phyloP scores from a whole-genome alignment of 2,797 vertebrate genomes.

The Mormyrops boulengeri region DNA sequence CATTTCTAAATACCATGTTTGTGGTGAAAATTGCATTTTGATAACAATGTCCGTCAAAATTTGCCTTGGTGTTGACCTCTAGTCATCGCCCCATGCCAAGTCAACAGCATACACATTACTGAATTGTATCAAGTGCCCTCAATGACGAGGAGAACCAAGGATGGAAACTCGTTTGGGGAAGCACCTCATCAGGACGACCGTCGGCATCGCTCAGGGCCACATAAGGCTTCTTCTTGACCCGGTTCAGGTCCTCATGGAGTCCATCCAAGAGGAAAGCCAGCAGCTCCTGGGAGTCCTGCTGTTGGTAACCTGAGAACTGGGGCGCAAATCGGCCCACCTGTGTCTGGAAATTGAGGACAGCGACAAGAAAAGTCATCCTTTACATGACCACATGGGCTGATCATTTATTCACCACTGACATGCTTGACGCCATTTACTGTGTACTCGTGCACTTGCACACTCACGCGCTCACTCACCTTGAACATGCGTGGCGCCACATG shows the following conservation, averaged over 20 bases:
- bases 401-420: background rate
- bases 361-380: background rate
- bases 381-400: background rate
- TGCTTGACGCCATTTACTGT: background rate
- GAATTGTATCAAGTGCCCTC: background rate
- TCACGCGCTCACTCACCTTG: slow-evolving; percentile 65
- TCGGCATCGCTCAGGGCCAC: slow-evolving; percentile 85
- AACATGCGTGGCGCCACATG: slow-evolving; percentile 88
- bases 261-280: slow-evolving; percentile 91
- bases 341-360: slow-evolving; percentile 60
- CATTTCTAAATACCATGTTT: background rate
- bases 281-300: slow-evolving; percentile 95
- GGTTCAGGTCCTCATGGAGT: slow-evolving; percentile 90
- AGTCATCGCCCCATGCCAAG: background rate
- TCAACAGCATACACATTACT: background rate
- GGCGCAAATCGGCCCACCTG: slow-evolving; percentile 94
- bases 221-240: slow-evolving; percentile 96
- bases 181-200: slow-evolving; percentile 83
- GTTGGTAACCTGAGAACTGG: slow-evolving; percentile 96
- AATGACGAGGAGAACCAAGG: background rate
- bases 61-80: background rate
- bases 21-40: background rate
- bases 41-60: background rate
- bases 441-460: background rate
- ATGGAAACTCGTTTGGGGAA: background rate